phyloP scores from a whole-genome alignment of 2,797 vertebrate genomes.

The Megaceryle alcyon region DNA sequence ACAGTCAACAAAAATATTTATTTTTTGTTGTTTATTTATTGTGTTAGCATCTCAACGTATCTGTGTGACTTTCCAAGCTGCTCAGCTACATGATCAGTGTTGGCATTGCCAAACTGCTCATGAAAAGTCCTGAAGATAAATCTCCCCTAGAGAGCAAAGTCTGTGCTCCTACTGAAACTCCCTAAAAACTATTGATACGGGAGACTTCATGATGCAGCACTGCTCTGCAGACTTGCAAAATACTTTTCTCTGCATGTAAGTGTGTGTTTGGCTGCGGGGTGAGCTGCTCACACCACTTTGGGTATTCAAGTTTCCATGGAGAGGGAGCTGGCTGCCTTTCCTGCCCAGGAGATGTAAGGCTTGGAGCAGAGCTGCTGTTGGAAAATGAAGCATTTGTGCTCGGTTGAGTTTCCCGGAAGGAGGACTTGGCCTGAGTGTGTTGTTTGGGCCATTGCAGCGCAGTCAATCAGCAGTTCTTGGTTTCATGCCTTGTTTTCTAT shows the following conservation, averaged over 20 bases:
- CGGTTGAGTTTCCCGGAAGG: not conserved
- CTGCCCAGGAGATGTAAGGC: not conserved
- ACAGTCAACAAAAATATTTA: not conserved
- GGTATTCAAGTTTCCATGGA: constrained; percentile 31
- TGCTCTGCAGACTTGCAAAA: not conserved
- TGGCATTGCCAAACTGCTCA: not conserved
- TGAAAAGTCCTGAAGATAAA: not conserved
- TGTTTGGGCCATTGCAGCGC: not conserved
- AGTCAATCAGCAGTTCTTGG: not conserved
- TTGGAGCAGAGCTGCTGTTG: constrained; percentile 15
- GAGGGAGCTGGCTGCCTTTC: constrained; percentile 4
- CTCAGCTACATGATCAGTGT: accelerated
- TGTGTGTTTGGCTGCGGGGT: not conserved
- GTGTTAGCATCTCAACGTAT: not conserved
- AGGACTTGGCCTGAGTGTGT: not conserved
- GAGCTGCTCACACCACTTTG: not conserved
- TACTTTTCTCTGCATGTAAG: not conserved
- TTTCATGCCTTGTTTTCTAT: not conserved
- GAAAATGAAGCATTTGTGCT: constrained; percentile 8
- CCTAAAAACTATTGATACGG: not conserved
- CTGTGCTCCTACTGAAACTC: not conserved
- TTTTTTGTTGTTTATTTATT: too few relatives aligned
- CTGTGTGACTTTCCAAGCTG: not conserved
- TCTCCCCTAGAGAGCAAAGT: not conserved
- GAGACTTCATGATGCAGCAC: not conserved